Percentiles rank a stretch among this genome's conserved stretches.
Evolutionary conservation across 2,888 invertebrate genomes (phyloP).

Genomic region (Isotomurus palustris): DNA sequence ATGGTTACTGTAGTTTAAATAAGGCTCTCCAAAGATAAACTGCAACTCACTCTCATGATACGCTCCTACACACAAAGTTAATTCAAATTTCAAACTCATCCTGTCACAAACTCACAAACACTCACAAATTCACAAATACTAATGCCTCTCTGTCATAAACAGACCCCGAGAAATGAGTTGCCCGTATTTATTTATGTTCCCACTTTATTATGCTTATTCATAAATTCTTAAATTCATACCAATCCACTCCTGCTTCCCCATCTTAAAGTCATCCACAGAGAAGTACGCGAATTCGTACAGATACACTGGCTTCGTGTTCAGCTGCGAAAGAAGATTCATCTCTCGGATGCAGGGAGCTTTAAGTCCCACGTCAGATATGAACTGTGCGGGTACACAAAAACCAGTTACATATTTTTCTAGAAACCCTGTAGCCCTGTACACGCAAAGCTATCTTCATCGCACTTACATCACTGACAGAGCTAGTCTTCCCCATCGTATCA

Average conservation of each 20-base stretch:
- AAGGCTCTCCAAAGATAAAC: slow-evolving; percentile 55
- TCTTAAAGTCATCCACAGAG: slow-evolving; percentile 48
- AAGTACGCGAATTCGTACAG: slow-evolving; percentile 49
- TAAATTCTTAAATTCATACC: slow-evolving; percentile 45
- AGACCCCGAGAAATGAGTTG: too few relatives aligned
- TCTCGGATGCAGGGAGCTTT: slow-evolving; percentile 49
- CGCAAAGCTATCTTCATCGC: neutral
- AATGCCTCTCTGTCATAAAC: too few relatives aligned
- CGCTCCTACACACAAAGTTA: slow-evolving; percentile 49
- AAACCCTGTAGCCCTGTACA: neutral
- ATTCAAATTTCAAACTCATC: too few relatives aligned
- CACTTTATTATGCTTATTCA: too few relatives aligned
- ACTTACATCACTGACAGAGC: slow-evolving; percentile 46
- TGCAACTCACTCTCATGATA: slow-evolving; percentile 54
- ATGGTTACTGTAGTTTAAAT: slow-evolving; percentile 50
- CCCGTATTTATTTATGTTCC: too few relatives aligned
- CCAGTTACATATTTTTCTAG: neutral
- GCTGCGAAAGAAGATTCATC: slow-evolving; percentile 47
- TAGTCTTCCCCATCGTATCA: slow-evolving; percentile 45
- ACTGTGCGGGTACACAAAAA: slow-evolving; percentile 44
- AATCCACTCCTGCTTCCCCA: slow-evolving; percentile 48
- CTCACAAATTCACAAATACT: too few relatives aligned
- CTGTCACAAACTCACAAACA: too few relatives aligned
- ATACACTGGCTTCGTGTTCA: slow-evolving; percentile 46
- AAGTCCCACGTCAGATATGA: slow-evolving; percentile 49